Base-by-base conservation (phyloP, 1,140 invertebrate species). In the Anastrepha obliqua region DNA sequence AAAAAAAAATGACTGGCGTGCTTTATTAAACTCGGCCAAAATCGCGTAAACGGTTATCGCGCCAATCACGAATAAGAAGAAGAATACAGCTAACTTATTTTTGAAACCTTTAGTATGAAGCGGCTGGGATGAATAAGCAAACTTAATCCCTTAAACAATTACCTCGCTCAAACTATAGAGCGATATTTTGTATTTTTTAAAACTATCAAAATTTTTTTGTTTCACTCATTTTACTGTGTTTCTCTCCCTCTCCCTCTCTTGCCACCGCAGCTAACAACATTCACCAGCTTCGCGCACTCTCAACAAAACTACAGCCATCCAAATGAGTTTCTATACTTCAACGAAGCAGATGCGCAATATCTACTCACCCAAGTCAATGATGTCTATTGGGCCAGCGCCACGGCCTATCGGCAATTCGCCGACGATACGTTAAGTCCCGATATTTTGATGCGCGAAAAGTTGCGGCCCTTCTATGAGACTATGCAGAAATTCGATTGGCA, bases 361-460 rank as follows among this genome's bases (percentile, higher is more conserved):
- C 60, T 88, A 29, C 58, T 89, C 39, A 8, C 74, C 17, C 86
- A 81, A 39, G 81, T 88, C 47, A 86, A 89, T 20, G 87, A 87
- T 29, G 86, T 88, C 55, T 89, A 88, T 81, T 88, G 86, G 89
- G 59, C 88, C 60, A 88, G 87, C 74, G 89, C 87, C 15, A 87
- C 87, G 3, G 65, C 87, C 20, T 89, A 89, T 87, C 89, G 89
- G 1, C 65, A 87, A 70, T 89, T 88, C 42, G 39, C 89, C 39
- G 89, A 89, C 81, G 89, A 89, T 47, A 87, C 87, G 3, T 29
- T 89, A 8, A 86, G 87, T 17, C 87, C 89, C 3, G 87, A 88
- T 55, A 89, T 89, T 44, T 85, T 89, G n/a, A 87, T 89, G 86
- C 87, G 89, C 47, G 87, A 87, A 42, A 89, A 89, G n/a, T 20